Percentiles rank a stretch among this genome's conserved stretches.
Conservation (phyloP, 2,888 invertebrate genomes). For the Metellina segmentata region DNA sequence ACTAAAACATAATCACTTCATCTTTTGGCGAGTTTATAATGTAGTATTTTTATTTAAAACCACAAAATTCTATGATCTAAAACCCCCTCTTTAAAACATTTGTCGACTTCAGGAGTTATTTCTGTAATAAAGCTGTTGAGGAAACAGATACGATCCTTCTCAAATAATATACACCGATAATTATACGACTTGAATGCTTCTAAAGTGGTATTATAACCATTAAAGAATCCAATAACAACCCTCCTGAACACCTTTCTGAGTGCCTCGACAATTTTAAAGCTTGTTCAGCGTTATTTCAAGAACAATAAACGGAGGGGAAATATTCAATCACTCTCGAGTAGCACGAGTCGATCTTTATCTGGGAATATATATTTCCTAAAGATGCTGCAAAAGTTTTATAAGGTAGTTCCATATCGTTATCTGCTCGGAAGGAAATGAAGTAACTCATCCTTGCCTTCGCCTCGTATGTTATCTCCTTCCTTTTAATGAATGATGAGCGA, state of each 20-base stretch:
- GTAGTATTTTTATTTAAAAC: too few species aligned
- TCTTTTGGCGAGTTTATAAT: too few species aligned
- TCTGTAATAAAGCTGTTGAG: too few species aligned
- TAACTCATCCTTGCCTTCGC: slow-evolving; percentile 47
- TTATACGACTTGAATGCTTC: background rate
- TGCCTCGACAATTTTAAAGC: slow-evolving; percentile 8
- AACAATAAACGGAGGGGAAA: slow-evolving; percentile 20
- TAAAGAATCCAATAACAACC: slow-evolving; percentile 4
- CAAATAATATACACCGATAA: background rate
- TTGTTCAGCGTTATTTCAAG: slow-evolving; percentile 7
- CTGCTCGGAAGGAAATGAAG: slow-evolving; percentile 23
- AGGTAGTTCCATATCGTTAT: slow-evolving; percentile 51
- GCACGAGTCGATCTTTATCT: slow-evolving; percentile 36
- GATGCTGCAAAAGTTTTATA: slow-evolving; percentile 19
- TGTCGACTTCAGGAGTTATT: too few species aligned
- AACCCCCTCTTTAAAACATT: too few species aligned
- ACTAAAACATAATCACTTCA: too few species aligned
- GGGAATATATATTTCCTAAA: background rate
- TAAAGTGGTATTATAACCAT: background rate
- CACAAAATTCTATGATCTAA: too few species aligned
- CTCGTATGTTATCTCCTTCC: slow-evolving; percentile 40
- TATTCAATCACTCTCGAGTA: slow-evolving; percentile 32
- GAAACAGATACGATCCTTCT: too few species aligned
- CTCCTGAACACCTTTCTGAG: slow-evolving; percentile 6
- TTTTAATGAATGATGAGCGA: slow-evolving; percentile 57